phyloP scores from a whole-genome alignment of 2,113 vertebrate genomes.

The Erythrocercus mccallii region DNA sequence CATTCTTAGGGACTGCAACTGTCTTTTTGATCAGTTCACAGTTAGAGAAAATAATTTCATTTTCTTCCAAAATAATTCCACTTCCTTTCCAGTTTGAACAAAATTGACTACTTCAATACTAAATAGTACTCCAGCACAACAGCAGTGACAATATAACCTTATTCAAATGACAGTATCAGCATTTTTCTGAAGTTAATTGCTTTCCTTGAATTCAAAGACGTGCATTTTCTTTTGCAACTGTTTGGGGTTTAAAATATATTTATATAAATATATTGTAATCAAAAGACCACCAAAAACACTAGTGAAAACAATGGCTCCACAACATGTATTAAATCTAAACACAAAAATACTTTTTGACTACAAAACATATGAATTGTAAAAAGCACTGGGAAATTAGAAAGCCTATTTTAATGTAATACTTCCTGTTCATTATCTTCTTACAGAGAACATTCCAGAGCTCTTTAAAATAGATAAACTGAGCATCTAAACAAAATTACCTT shows the following conservation, averaged over 20 bases:
- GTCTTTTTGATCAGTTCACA: neutral
- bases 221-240: neutral
- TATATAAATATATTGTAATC: no score
- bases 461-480: neutral
- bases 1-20: neutral
- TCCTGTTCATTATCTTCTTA: neutral
- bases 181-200: neutral
- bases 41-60: neutral
- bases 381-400: neutral
- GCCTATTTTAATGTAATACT: neutral
- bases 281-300: neutral
- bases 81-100: neutral
- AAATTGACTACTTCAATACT: neutral
- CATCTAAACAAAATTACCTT: neutral
- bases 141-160: neutral
- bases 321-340: neutral
- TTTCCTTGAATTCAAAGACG: neutral
- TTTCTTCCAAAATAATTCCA: neutral
- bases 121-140: neutral
- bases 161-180: neutral
- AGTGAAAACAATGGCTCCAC: neutral
- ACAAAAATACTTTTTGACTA: neutral
- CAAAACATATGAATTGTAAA: neutral
- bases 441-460: neutral
- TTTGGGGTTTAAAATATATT: neutral